These are phyloP conservation scores for Drosophila neonasuta DNA, from an alignment of 2,888 invertebrate genomes.

Conservation along the genomic window DNA sequence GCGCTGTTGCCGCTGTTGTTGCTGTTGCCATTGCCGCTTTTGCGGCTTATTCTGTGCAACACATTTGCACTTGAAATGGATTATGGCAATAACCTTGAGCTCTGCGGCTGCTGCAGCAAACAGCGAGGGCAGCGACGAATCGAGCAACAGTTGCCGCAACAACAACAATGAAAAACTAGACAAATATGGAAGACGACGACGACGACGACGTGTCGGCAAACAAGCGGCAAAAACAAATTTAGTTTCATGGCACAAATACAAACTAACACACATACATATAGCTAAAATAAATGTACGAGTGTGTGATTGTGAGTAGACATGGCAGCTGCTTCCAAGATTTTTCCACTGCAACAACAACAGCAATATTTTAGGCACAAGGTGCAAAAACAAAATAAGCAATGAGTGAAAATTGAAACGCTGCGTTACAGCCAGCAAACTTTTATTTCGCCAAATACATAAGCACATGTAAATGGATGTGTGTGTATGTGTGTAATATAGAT, in stretches of 20 bases:
- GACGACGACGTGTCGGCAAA: constrained; percentile 54
- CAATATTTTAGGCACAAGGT: constrained; percentile 46
- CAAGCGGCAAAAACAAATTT: constrained; percentile 60
- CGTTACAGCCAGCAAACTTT: constrained; percentile 14
- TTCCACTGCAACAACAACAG: constrained; percentile 44
- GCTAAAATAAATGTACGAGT: background rate
- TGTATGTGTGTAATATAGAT: background rate
- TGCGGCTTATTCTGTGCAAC: constrained; percentile 63
- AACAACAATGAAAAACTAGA: constrained; percentile 47
- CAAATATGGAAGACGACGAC: constrained; percentile 62
- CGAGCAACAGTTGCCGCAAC: constrained; percentile 71
- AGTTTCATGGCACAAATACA: constrained; percentile 48
- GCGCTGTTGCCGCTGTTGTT: constrained; percentile 26
- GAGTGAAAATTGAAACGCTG: constrained; percentile 37
- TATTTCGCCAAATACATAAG: constrained; percentile 14
- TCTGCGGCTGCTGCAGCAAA: constrained; percentile 59
- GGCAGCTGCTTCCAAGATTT: constrained; percentile 51
- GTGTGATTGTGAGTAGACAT: constrained; percentile 8
- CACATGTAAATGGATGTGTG: background rate
- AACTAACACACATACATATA: constrained; percentile 11
- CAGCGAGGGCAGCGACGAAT: constrained; percentile 34
- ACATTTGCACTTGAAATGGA: constrained; percentile 77
- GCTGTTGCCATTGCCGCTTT: constrained; percentile 34
- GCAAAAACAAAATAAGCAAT: constrained; percentile 19
- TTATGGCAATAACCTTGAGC: constrained; percentile 79